Percentiles rank a stretch among this genome's conserved stretches.
Conservation (phyloP, 2,113 vertebrate genomes). For the Sander lucioperca region DNA sequence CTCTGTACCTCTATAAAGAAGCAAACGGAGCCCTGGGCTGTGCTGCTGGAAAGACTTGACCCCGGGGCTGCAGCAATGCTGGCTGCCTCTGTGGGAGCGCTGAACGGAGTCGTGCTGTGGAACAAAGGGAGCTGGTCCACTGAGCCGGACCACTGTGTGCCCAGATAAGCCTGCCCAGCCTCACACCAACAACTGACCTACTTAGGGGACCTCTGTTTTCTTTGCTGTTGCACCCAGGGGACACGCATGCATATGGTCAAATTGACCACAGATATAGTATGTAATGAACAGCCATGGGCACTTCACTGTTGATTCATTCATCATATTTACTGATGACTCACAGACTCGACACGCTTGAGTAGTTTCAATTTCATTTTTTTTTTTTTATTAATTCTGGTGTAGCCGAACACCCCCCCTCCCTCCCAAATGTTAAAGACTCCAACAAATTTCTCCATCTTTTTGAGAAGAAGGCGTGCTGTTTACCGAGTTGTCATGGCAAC, state of each 20-base stretch:
- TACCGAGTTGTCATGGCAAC: slow-evolving; percentile 72
- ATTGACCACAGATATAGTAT: slow-evolving; percentile 16
- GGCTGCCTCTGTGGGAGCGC: slow-evolving; percentile 68
- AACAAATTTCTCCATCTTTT: slow-evolving; percentile 31
- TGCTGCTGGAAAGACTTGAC: slow-evolving; percentile 69
- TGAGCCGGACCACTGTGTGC: slow-evolving; percentile 70
- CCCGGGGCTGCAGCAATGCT: slow-evolving; percentile 51
- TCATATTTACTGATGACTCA: background rate
- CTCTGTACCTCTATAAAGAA: slow-evolving; percentile 33
- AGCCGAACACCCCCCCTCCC: background rate
- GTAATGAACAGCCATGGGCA: background rate
- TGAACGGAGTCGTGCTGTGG: slow-evolving; percentile 56
- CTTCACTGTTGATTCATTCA: background rate
- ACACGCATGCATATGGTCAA: slow-evolving; percentile 44
- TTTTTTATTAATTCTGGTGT: background rate
- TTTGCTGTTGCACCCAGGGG: slow-evolving; percentile 43
- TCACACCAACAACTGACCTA: slow-evolving; percentile 76
- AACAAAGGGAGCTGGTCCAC: slow-evolving; percentile 74
- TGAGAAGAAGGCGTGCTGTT: slow-evolving; percentile 62
- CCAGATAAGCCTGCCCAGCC: slow-evolving; percentile 68
- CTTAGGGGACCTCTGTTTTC: slow-evolving; percentile 69
- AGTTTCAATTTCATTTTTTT: background rate
- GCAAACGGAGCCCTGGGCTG: slow-evolving; percentile 29
- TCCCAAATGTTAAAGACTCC: background rate
- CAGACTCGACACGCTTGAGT: background rate